phyloP scores from a whole-genome alignment of 2,888 invertebrate genomes.

The Cybosia mesomella region DNA sequence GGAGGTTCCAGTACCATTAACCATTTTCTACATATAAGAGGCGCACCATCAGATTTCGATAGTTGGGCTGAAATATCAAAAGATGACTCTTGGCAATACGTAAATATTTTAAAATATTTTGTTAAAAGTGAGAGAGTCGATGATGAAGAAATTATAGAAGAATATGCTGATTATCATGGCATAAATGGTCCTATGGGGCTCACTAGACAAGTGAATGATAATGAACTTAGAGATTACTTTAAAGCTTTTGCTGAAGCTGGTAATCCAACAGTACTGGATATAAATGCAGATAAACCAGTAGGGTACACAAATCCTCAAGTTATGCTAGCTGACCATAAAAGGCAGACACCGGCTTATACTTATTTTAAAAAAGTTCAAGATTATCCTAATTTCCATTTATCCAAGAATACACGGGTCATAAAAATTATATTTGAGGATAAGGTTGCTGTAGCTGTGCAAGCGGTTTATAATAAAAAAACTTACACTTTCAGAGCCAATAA shows the following conservation, averaged over 20 bases:
- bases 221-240: conserved; percentile 23
- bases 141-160: conserved; percentile 22
- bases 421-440: conserved; percentile 34
- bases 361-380: conserved; percentile 30
- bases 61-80: not conserved
- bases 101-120: conserved; percentile 27
- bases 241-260: conserved; percentile 37
- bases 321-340: conserved; percentile 19
- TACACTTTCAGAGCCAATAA: conserved; percentile 33
- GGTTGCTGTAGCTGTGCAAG: conserved; percentile 32
- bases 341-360: conserved; percentile 35
- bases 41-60: conserved; percentile 14
- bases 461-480: conserved; percentile 2
- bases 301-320: conserved; percentile 37
- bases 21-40: conserved; percentile 22
- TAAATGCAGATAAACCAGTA: conserved; percentile 21
- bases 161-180: conserved; percentile 25
- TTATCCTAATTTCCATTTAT: conserved; percentile 34
- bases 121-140: conserved; percentile 28
- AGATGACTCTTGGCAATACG: conserved; percentile 26
- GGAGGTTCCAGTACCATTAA: conserved; percentile 32
- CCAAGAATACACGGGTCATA: conserved; percentile 30
- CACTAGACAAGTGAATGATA: conserved; percentile 26
- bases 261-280: conserved; percentile 26
- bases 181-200: conserved; percentile 29